phyloP scores from a whole-genome alignment of 2,113 vertebrate genomes.

The Tapirus terrestris region DNA sequence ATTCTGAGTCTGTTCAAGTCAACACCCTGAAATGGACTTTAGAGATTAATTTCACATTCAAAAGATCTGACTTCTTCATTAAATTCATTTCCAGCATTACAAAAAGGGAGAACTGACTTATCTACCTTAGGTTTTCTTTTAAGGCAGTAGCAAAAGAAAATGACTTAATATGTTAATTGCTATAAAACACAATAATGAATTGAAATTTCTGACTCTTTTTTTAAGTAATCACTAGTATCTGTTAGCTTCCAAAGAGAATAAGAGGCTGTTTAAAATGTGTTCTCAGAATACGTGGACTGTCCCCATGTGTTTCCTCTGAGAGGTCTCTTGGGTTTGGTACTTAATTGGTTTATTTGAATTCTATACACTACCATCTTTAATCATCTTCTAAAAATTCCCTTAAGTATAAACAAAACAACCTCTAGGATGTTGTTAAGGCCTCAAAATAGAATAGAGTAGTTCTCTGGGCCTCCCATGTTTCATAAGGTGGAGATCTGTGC shows the following conservation, averaged over 20 bases:
- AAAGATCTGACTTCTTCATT: conserved; percentile 30
- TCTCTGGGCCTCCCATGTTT: background rate
- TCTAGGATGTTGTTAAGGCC: background rate
- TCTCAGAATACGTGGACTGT: background rate
- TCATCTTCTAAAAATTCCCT: conserved; percentile 37
- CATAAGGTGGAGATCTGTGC: background rate
- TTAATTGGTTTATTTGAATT: conserved; percentile 49
- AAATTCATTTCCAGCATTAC: conserved; percentile 37
- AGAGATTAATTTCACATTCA: conserved; percentile 48
- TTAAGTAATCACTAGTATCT: background rate
- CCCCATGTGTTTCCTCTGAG: background rate
- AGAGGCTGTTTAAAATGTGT: conserved; percentile 5
- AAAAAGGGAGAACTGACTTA: background rate
- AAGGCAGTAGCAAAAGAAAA: conserved; percentile 26
- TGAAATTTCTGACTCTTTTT: conserved; percentile 18
- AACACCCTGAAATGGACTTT: conserved; percentile 24
- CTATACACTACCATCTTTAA: background rate
- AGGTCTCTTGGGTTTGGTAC: conserved; percentile 5
- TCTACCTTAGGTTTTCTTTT: conserved; percentile 28
- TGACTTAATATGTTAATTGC: background rate
- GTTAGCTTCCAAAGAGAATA: background rate
- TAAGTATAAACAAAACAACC: conserved; percentile 1
- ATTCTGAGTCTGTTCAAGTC: background rate
- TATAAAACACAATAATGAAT: conserved; percentile 35
- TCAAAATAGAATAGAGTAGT: conserved; percentile 22